phyloP scores from a whole-genome alignment of 2,888 invertebrate genomes.

The Microctonus aethiopoides region DNA sequence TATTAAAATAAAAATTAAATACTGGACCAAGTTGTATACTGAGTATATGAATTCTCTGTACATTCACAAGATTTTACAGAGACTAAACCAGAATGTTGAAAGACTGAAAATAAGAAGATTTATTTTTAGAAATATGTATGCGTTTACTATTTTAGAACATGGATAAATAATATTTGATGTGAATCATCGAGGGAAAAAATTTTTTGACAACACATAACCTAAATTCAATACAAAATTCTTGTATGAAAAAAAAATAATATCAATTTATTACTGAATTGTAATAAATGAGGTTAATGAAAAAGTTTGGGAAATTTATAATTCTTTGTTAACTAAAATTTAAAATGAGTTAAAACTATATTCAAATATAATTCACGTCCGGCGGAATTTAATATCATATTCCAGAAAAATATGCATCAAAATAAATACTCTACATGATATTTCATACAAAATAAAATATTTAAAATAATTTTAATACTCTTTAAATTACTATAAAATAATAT shows the following conservation, averaged over 20 bases:
- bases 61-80: not conserved
- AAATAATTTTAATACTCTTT: not conserved
- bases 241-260: too few relatives aligned
- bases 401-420: not conserved
- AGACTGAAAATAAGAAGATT: not conserved
- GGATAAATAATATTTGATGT: not conserved
- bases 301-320: not conserved
- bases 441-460: not conserved
- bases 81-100: not conserved
- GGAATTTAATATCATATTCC: not conserved
- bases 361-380: not conserved
- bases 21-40: not conserved
- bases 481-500: not conserved
- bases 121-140: slow-evolving; percentile 4
- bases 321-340: not conserved
- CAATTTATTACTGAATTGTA: too few relatives aligned
- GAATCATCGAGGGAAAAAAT: not conserved
- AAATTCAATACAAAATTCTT: not conserved
- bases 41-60: not conserved
- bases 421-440: not conserved
- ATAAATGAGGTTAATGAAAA: too few relatives aligned
- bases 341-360: not conserved
- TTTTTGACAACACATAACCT: not conserved
- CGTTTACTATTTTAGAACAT: slow-evolving; percentile 1
- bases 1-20: not conserved